Base-by-base conservation (phyloP, 2,888 invertebrate genomes). In the Leptinotarsa tumamoca region DNA sequence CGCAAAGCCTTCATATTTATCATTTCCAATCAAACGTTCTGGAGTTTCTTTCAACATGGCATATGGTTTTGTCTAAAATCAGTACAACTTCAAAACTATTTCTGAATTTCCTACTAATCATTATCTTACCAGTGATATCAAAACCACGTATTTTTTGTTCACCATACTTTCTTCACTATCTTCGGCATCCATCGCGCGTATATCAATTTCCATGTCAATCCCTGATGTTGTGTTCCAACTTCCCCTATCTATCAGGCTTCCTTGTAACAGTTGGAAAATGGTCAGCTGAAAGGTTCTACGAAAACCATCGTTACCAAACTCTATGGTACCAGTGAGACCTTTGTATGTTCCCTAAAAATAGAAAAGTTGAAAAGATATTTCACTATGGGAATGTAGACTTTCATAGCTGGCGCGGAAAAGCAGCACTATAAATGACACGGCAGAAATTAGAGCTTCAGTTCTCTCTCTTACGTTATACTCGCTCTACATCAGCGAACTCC, bases 111-210 rank as follows among this genome's bases (percentile, higher is more conserved):
- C 21, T 21, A 4, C 21, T 21, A 4, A 27, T 4, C 0, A 4
- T 14, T 7, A 43, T 63, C 27, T 58, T 61, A 77, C 76, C 71
- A 76, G 50, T 4, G 68, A 91, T 18, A 94, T 94, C 4, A 94
- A 89, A 5, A 95, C 92, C 78, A 90, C 90, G 81, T 95, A 93
- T 1, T 93, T 92, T 87, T 91, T 93, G 84, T 95, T 96, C 79
- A 90, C 91, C 83, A 96, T 90, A 68, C 91, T 91, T 69, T 90
- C 89, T 50, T 82, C 80, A 78, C 61, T 49, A 4, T 67, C 61
- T 1, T 74, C 61, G 3, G 79, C 71, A 10, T 84, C 80, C 78
- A 92, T 54, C 15, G 68, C 68, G 18, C 54, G 66, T 27, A 73
- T 67, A n/a, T 68, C 71, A 5, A 72, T 89, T 17, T 90, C 89